phyloP scores from a whole-genome alignment of 2,113 vertebrate species.

The Ciconia boyciana region DNA sequence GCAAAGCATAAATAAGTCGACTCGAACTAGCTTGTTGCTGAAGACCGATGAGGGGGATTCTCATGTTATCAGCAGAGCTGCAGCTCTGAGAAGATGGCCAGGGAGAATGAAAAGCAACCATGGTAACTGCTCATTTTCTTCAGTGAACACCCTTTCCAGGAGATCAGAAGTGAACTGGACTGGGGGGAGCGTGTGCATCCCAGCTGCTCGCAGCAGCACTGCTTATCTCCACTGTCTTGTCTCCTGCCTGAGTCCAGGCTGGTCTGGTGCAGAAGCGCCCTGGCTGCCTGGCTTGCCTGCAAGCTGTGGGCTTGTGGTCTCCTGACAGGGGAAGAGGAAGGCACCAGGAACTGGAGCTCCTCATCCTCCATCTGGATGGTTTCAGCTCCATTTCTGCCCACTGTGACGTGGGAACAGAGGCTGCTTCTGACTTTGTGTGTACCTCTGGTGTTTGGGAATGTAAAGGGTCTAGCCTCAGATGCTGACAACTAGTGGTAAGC shows the following conservation, averaged over 20 bases:
- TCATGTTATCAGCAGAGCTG: conserved; percentile 25
- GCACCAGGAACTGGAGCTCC: not conserved
- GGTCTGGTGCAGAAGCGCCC: not conserved
- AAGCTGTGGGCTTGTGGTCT: not conserved
- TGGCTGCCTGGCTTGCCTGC: not conserved
- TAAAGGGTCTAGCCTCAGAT: not conserved
- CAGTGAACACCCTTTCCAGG: not conserved
- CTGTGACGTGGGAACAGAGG: not conserved
- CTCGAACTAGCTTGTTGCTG: not conserved
- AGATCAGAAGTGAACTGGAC: not conserved
- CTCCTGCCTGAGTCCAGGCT: not conserved
- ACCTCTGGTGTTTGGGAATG: not conserved
- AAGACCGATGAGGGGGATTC: conserved; percentile 9
- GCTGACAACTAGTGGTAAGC: not conserved
- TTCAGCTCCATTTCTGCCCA: not conserved
- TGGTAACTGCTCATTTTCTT: conserved; percentile 14
- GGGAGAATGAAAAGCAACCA: conserved; percentile 14
- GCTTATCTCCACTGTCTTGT: not conserved
- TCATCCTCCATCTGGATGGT: not conserved
- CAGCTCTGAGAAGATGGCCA: not conserved
- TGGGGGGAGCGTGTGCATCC: not conserved
- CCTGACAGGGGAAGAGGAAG: not conserved
- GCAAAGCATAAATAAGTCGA: conserved; percentile 9
- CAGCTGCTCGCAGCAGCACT: not conserved
- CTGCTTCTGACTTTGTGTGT: not conserved